phyloP scores from a whole-genome alignment of 2,797 vertebrate genomes.

The Psittacula derbiana region DNA sequence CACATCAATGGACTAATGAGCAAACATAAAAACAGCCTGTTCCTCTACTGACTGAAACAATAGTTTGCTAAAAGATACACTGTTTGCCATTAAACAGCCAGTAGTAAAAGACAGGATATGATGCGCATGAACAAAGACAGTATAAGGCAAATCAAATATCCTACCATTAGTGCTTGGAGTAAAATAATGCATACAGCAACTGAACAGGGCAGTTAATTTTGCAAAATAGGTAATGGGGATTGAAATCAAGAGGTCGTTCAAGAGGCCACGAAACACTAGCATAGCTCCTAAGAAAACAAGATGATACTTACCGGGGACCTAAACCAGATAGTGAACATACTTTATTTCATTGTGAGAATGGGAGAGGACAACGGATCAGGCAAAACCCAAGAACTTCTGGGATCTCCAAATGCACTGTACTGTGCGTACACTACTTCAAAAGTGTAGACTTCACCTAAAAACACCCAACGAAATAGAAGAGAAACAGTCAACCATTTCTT shows the following conservation, averaged over 20 bases:
- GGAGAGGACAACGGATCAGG: not conserved
- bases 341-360: not conserved
- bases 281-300: not conserved
- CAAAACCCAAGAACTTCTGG: not conserved
- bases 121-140: not conserved
- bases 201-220: not conserved
- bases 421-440: not conserved
- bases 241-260: not conserved
- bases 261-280: not conserved
- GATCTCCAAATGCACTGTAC: not conserved
- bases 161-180: not conserved
- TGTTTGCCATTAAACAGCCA: not conserved
- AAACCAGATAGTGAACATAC: not conserved
- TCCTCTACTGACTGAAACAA: conserved; percentile 1
- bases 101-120: not conserved
- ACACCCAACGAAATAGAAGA: not conserved
- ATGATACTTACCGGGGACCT: not conserved
- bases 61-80: not conserved
- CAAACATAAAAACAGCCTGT: not conserved
- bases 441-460: not conserved
- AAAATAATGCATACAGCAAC: not conserved
- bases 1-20: not conserved
- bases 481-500: not conserved
- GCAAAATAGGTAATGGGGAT: not conserved
- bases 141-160: not conserved